These are phyloP conservation scores for Pachyrhynchus sulphureomaculatus DNA, from an alignment of 1,140 invertebrate genomes.

Conservation along the genomic window DNA sequence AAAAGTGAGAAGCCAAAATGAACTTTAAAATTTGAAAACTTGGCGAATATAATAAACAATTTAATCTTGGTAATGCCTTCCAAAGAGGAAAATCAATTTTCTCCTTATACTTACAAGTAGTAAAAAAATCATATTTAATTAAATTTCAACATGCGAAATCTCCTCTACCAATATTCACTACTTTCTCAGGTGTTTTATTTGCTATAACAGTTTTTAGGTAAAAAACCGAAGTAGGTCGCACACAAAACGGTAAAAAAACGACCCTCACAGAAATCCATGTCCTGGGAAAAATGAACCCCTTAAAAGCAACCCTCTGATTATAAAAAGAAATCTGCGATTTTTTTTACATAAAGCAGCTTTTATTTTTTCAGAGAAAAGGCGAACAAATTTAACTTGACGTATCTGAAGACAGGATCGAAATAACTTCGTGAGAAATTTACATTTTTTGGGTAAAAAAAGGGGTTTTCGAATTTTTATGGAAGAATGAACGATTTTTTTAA, in stretches of 20 bases:
- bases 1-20: too few species aligned
- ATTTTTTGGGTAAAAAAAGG: not conserved
- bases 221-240: not conserved
- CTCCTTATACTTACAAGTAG: too few species aligned
- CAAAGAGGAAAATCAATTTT: too few species aligned
- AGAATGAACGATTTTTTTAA: not conserved
- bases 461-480: constrained; percentile 5
- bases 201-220: constrained; percentile 1
- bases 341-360: not conserved
- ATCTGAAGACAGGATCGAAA: constrained; percentile 1
- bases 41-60: too few species aligned
- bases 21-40: too few species aligned
- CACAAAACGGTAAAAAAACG: not conserved
- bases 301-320: not conserved
- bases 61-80: too few species aligned
- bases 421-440: constrained; percentile 6
- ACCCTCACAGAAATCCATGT: not conserved
- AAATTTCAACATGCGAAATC: not conserved
- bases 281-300: not conserved
- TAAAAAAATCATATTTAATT: too few species aligned
- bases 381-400: not conserved
- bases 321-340: not conserved
- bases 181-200: not conserved
- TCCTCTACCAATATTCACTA: not conserved
- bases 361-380: not conserved